Evolutionary conservation across 1,140 invertebrate genomes (phyloP), one percentile per base, ranked within the genome.

Genomic region (Sarcophaga peregrina): DNA sequence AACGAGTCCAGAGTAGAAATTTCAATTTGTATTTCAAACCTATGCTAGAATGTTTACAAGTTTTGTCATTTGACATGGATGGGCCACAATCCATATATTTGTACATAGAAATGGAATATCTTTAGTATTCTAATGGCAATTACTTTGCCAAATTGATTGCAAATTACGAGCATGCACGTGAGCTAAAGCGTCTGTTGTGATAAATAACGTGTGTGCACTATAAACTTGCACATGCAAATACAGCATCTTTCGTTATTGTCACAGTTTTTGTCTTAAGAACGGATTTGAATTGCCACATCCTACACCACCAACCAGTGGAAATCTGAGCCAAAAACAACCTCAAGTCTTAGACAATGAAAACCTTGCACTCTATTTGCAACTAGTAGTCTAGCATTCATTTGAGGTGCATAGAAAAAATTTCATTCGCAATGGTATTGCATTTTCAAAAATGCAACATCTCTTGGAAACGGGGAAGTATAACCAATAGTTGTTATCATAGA

Each of bases 111-210:
- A 20, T 58, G 17, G 7, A 8, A 68, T 68, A 68, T 68, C 54
- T 58, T 58, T 58, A 37, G 25, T 37, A 37, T 58, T 58, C 62
- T 68, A 68, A 58, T 50, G 75, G 75, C 75, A 78, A 78, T 78
- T 78, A 78, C 75, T 78, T 78, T 78, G 48, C 75, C 75, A 78
- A 78, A 78, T 78, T 78, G 75, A 78, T 78, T 78, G 75, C 75
- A 78, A 78, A 78, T 78, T 78, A 78, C 75, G 75, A 50, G 75
- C 75, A 78, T 47, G 75, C 75, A 78, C 75, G 75, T 78, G 75
- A 78, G 37, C 75, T 50, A 25, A 20, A 78, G 47, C 62, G 62
- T 20, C 20, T 78, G 47, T 50, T 20, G 47, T 78, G 47, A 78
- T 78, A 78, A 78, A 78, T 78, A 78, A 78, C 47, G 17, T 78